Evolutionary conservation across 2,113 vertebrate species (phyloP).

Genomic region (Coptodon rendalli): DNA sequence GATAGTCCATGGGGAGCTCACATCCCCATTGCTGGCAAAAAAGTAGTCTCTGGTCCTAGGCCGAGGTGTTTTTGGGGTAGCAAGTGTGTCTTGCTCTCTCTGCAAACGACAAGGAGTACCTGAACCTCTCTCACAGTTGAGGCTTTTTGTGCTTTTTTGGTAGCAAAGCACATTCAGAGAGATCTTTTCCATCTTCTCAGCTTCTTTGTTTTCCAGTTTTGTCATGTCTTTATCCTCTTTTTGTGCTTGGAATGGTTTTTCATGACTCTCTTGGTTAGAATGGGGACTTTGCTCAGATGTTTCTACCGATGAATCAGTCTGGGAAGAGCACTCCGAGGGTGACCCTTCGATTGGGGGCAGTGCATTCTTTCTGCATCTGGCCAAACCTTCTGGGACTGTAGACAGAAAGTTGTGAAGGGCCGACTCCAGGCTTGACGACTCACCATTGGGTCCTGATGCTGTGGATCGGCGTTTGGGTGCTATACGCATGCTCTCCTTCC

Average conservation of each 20-base stretch:
- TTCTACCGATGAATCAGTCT: not conserved
- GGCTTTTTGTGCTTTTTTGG: constrained; percentile 3
- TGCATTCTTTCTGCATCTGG: constrained; percentile 27
- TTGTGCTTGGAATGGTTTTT: constrained; percentile 4
- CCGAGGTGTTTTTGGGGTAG: constrained; percentile 35
- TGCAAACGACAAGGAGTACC: not conserved
- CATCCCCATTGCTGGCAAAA: constrained; percentile 27
- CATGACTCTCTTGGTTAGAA: not conserved
- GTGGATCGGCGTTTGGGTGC: constrained; percentile 45
- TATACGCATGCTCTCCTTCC: constrained; percentile 27
- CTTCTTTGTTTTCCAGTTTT: not conserved
- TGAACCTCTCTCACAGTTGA: not conserved
- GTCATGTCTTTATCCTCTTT: not conserved
- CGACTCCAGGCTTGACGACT: constrained; percentile 46
- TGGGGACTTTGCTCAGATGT: not conserved
- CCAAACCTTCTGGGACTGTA: not conserved
- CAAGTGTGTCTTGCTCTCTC: not conserved
- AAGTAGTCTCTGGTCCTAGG: constrained; percentile 47
- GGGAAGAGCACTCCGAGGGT: not conserved
- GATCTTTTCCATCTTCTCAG: constrained; percentile 1
- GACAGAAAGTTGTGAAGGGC: constrained; percentile 63
- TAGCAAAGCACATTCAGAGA: constrained; percentile 29
- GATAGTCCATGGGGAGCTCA: constrained; percentile 67
- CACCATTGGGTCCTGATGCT: not conserved
- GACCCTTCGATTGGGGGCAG: not conserved